phyloP scores from a whole-genome alignment of 1,140 invertebrate species.

The Lepidurus packardi region DNA sequence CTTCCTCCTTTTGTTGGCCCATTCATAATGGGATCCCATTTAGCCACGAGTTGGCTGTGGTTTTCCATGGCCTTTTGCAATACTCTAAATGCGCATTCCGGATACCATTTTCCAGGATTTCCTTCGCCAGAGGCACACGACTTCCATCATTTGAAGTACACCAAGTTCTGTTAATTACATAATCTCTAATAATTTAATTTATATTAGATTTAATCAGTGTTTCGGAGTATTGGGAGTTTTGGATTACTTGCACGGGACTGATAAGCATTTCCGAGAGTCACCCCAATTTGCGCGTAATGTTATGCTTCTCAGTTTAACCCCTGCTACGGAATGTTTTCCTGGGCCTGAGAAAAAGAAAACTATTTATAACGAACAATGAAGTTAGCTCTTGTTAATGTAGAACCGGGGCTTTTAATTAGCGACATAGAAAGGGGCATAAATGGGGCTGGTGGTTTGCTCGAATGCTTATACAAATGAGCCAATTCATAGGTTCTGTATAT shows the following conservation, averaged over 20 bases:
- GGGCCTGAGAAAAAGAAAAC: slow-evolving; percentile 51
- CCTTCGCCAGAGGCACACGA: slow-evolving; percentile 86
- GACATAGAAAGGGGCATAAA: too few relatives aligned
- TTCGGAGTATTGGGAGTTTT: slow-evolving; percentile 77
- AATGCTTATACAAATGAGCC: too few relatives aligned
- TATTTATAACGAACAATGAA: background rate
- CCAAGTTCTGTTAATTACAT: background rate
- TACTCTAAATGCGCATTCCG: slow-evolving; percentile 78
- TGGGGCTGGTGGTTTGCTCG: too few relatives aligned
- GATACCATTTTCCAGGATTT: slow-evolving; percentile 82
- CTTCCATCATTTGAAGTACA: slow-evolving; percentile 79
- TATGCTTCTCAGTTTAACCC: slow-evolving; percentile 71
- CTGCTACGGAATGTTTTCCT: slow-evolving; percentile 66
- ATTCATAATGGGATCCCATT: slow-evolving; percentile 71
- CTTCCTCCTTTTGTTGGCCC: slow-evolving; percentile 73
- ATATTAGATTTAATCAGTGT: slow-evolving; percentile 71
- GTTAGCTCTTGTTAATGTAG: too few relatives aligned
- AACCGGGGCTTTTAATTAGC: too few relatives aligned
- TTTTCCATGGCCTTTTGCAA: slow-evolving; percentile 70
- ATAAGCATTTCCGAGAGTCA: slow-evolving; percentile 66
- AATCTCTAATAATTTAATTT: slow-evolving; percentile 26
- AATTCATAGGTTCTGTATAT: too few relatives aligned
- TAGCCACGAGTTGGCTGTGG: slow-evolving; percentile 77
- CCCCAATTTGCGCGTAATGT: slow-evolving; percentile 67
- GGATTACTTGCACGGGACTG: slow-evolving; percentile 79